Base-by-base conservation (phyloP, 2,113 vertebrate species). In the Chitala chitala region DNA sequence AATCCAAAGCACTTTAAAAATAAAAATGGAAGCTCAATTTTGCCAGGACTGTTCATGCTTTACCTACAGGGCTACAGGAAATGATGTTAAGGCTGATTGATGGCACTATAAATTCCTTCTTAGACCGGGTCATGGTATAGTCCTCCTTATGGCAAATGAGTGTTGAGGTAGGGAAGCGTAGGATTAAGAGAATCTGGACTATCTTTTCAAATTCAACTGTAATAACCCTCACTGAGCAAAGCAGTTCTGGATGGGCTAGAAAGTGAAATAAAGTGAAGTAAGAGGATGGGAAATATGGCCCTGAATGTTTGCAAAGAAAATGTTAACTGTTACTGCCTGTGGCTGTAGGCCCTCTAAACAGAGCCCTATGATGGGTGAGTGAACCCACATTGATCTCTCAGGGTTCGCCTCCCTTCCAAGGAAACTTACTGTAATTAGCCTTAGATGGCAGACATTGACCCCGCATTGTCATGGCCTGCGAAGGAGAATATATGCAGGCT, bases 271-370 rank as follows among this genome's bases (percentile, higher is more conserved):
- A 61, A 9, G 58, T 13, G 26, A 1, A 7, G 58, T 31, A 26
- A 3, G 6, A 7, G 56, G 9, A 31, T 2, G 4, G 26, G 33
- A 13, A 9, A 8, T 4, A 26, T 31, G 58, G 58, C 2, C 2
- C 1, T 3, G 56, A 59, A 59, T 59, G 9, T 1, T 26, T 10
- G 17, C 7, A 24, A 5, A 13, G 58, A 61, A 31, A 29, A 61
- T 82, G 78, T 76, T 80, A 76, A 15, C 69, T 82, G 78, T 79
- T 80, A 79, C 82, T 80, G 79, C 76, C 74, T 65, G 12, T 51
- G 48, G 48, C 2, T 1, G 48, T 2, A 51, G 48, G 20, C 12
- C 2, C 20, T 70, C 73, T 77, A 79, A 73, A 78, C 78, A 80
- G 76, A 79, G 26, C 36, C 78, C 81, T 82, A 48, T 70, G 84